Evolutionary conservation across 2,888 invertebrate species (phyloP), one percentile per base, ranked within the genome.

Genomic region (Cataglyphis albicans): DNA sequence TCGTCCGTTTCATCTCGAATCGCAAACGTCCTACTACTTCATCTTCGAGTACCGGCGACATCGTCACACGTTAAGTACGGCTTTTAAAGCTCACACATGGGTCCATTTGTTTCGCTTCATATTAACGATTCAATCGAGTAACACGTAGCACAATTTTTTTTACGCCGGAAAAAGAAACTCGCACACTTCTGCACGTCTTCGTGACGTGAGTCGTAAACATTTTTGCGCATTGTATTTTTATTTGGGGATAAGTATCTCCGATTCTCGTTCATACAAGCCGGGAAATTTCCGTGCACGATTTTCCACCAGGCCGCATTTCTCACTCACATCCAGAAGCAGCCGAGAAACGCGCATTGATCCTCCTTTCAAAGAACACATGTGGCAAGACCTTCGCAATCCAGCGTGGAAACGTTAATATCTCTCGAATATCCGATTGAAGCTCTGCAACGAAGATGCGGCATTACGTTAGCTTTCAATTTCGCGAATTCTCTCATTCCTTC

Each of bases 311-410:
- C 32, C 70, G 78, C 29, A 44, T 70, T 70, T 70, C 52, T 67
- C 57, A 25, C 38, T 57, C 21, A 12, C 41, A 32, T 64, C 44
- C 70, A 76, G 76, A 12, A 38, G 75, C 25, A 67, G 38, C 15
- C 52, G 78, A 35, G 78, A 48, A 72, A 61, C 41, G 48, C 59
- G 70, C 70, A 70, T 72, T 72, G 78, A 72, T 80, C 78, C 78
- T 35, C 59, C 44, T 72, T 59, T 61, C 78, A 80, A 80, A 61
- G 59, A 44, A 72, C 72, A 72, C 72, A 35, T 48, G 48, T 61
- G 72, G 35, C 21, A 48, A 70, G 70, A 72, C 12, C 35, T 59
- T 25, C 21, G 18, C 41, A 59, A 57, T 78, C 59, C 78, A 61
- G 18, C 35, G 44, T 44, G 25, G 35, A 10, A 72, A 44, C 44